phyloP scores from a whole-genome alignment of 2,797 vertebrate species.

The Enteromius mattozi region DNA sequence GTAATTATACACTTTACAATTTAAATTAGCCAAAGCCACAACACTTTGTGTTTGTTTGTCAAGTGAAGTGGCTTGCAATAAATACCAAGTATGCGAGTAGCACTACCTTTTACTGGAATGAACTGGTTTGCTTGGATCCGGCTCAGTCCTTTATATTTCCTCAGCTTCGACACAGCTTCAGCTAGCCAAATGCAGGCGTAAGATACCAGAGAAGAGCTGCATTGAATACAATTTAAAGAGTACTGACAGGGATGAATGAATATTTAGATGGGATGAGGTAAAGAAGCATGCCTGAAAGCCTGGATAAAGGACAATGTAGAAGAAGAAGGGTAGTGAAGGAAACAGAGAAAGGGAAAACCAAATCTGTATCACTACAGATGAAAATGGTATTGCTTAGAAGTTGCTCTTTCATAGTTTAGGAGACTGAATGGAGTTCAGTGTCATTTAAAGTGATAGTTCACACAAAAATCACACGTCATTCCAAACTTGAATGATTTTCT shows the following conservation, averaged over 20 bases:
- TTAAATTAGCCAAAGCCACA: conserved; percentile 21
- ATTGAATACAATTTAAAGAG: conserved; percentile 7
- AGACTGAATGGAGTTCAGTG: background rate
- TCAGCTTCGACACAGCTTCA: background rate
- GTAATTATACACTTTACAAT: conserved; percentile 8
- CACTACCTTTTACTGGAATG: conserved; percentile 8
- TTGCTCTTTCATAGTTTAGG: background rate
- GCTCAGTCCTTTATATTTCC: background rate
- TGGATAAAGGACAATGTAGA: conserved; percentile 61
- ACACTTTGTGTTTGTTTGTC: conserved; percentile 29
- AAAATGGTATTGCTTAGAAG: background rate
- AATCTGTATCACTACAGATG: conserved; percentile 61
- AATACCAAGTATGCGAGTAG: conserved; percentile 29
- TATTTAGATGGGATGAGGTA: conserved; percentile 27
- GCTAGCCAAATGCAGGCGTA: background rate
- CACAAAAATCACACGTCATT: background rate
- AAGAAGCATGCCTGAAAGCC: conserved; percentile 55
- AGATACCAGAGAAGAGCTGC: conserved; percentile 12
- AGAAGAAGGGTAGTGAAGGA: conserved; percentile 4
- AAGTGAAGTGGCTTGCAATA: conserved; percentile 35
- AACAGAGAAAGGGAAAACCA: conserved; percentile 58
- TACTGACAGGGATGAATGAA: conserved; percentile 9
- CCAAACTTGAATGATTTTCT: background rate
- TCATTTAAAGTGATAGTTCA: background rate
- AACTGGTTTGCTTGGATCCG: conserved; percentile 22